phyloP scores from a whole-genome alignment of 1,140 invertebrate genomes.

The Micrasema longulum region DNA sequence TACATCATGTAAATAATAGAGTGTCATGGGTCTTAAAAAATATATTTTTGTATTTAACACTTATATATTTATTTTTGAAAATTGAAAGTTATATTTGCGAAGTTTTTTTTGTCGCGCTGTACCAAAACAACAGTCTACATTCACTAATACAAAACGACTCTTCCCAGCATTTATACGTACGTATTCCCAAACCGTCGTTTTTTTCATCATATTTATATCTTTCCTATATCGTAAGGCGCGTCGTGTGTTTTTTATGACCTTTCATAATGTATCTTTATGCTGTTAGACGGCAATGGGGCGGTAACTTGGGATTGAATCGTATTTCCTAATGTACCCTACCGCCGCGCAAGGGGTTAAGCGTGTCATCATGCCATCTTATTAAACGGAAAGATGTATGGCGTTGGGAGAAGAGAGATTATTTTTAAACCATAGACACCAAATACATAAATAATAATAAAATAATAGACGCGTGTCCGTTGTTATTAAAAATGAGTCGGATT shows the following conservation, averaged over 20 bases:
- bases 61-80: too few species aligned
- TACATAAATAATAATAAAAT: too few species aligned
- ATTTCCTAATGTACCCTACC: constrained; percentile 41
- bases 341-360: constrained; percentile 15
- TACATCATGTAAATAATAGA: too few species aligned
- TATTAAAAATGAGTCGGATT: too few species aligned
- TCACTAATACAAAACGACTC: constrained; percentile 52
- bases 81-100: too few species aligned
- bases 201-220: constrained; percentile 55
- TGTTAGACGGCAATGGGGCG: constrained; percentile 50
- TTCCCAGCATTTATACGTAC: constrained; percentile 52
- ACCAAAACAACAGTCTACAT: constrained; percentile 36
- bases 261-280: constrained; percentile 55
- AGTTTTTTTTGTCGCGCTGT: too few species aligned
- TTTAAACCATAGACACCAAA: too few species aligned
- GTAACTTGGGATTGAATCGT: constrained; percentile 53
- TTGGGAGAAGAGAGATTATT: constrained; percentile 19
- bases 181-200: constrained; percentile 43
- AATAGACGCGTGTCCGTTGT: too few species aligned
- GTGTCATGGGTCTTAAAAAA: too few species aligned
- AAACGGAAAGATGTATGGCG: constrained; percentile 29
- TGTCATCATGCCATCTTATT: constrained; percentile 33
- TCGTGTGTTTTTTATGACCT: constrained; percentile 55
- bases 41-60: too few species aligned
- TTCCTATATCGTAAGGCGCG: constrained; percentile 51